These are phyloP conservation scores for Didymodactylos carnosus DNA, from an alignment of 2,888 invertebrate genomes.

Conservation along the genomic window DNA sequence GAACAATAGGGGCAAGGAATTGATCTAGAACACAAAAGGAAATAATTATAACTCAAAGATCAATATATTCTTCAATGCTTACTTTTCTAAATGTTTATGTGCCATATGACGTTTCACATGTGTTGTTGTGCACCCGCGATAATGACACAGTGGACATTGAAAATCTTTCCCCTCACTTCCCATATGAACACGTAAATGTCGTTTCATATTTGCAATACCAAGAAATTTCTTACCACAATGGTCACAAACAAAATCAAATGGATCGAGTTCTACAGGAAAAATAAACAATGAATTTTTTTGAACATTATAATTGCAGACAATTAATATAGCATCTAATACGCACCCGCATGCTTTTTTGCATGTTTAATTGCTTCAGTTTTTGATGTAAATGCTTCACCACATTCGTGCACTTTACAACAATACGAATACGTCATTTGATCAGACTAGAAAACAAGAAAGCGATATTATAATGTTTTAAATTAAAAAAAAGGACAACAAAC, in stretches of 20 bases:
- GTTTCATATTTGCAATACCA: conserved; percentile 8
- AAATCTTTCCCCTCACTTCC: conserved; percentile 6
- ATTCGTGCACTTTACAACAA: neutral
- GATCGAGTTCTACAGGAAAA: conserved; percentile 2
- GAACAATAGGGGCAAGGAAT: conserved; percentile 14
- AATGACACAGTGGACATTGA: conserved; percentile 10
- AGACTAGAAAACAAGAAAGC: too few species aligned
- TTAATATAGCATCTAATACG: neutral
- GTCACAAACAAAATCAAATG: conserved; percentile 6
- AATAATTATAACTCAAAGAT: too few species aligned
- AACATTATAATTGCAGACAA: too few species aligned
- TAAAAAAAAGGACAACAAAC: too few species aligned
- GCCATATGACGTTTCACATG: conserved; percentile 15
- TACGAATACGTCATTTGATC: neutral
- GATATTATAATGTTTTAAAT: too few species aligned
- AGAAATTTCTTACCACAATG: conserved; percentile 9
- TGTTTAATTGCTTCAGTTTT: neutral
- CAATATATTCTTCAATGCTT: neutral
- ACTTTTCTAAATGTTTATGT: conserved; percentile 13
- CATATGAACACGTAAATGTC: conserved; percentile 10
- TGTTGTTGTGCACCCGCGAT: conserved; percentile 11
- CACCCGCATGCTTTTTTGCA: neutral
- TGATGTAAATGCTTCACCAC: neutral
- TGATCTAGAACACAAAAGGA: too few species aligned
- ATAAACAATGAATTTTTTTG: too few species aligned